phyloP scores from a whole-genome alignment of 1,140 invertebrate genomes.

The Limonius californicus region DNA sequence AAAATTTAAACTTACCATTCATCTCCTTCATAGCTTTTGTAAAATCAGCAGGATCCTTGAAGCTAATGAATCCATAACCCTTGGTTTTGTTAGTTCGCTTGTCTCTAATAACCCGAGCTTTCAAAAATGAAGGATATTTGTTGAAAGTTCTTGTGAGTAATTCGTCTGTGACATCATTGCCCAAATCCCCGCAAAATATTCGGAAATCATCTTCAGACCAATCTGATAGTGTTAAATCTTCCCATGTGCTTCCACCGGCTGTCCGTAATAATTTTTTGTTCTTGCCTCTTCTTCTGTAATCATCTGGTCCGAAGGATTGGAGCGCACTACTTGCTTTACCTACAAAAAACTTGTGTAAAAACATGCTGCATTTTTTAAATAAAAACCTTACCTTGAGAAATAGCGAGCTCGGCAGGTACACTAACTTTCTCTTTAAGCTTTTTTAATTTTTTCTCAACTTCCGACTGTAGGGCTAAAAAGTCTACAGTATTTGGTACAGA shows the following conservation, averaged over 20 bases:
- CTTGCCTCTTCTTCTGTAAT: constrained; percentile 51
- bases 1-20: constrained; percentile 65
- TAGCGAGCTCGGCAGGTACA: constrained; percentile 54
- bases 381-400: constrained; percentile 47
- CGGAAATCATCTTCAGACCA: constrained; percentile 97
- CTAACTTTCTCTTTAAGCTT: constrained; percentile 65
- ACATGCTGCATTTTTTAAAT: no score
- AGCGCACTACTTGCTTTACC: constrained; percentile 56
- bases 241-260: constrained; percentile 92
- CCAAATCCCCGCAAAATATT: constrained; percentile 98
- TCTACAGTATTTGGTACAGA: constrained; percentile 47
- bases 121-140: constrained; percentile 91
- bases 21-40: constrained; percentile 98
- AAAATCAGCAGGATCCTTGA: constrained; percentile 97
- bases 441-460: constrained; percentile 62
- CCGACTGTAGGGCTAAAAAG: constrained; percentile 58
- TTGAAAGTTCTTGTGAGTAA: constrained; percentile 88
- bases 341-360: constrained; percentile 41
- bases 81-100: constrained; percentile 97
- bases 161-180: constrained; percentile 99
- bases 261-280: constrained; percentile 78
- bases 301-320: constrained; percentile 49
- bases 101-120: constrained; percentile 94
- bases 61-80: constrained; percentile 98
- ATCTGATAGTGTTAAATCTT: constrained; percentile 84